phyloP scores from a whole-genome alignment of 2,113 vertebrate species.

The Panthera leo region DNA sequence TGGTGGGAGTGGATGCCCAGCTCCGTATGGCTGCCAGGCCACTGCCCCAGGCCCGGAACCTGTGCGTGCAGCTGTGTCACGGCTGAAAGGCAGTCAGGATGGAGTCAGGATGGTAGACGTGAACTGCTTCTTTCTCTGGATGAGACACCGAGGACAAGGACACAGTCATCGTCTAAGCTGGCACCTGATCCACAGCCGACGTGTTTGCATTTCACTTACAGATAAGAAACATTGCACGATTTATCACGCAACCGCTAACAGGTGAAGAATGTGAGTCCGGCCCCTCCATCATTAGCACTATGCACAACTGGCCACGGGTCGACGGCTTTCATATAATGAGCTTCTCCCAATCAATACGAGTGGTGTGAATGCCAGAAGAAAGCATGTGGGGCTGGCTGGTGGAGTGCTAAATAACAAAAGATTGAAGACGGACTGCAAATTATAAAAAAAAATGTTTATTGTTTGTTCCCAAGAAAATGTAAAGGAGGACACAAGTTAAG shows the following conservation, averaged over 20 bases:
- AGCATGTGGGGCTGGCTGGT: not conserved
- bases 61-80: fast-evolving
- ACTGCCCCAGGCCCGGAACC: fast-evolving
- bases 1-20: fast-evolving
- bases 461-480: not conserved
- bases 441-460: not conserved
- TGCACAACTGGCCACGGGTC: too few relatives aligned
- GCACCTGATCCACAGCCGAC: not conserved
- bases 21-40: fast-evolving
- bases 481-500: not conserved
- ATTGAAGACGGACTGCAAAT: not conserved
- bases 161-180: not conserved
- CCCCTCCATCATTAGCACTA: too few relatives aligned
- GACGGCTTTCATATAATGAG: too few relatives aligned
- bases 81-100: fast-evolving
- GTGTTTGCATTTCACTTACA: not conserved
- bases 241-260: not conserved
- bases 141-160: not conserved
- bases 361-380: not conserved
- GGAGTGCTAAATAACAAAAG: not conserved
- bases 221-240: not conserved
- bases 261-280: fast-evolving
- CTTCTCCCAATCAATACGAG: not conserved
- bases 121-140: not conserved
- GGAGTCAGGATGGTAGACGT: fast-evolving